Base-by-base conservation (phyloP, 2,113 vertebrate genomes). In the Columbina picui region DNA sequence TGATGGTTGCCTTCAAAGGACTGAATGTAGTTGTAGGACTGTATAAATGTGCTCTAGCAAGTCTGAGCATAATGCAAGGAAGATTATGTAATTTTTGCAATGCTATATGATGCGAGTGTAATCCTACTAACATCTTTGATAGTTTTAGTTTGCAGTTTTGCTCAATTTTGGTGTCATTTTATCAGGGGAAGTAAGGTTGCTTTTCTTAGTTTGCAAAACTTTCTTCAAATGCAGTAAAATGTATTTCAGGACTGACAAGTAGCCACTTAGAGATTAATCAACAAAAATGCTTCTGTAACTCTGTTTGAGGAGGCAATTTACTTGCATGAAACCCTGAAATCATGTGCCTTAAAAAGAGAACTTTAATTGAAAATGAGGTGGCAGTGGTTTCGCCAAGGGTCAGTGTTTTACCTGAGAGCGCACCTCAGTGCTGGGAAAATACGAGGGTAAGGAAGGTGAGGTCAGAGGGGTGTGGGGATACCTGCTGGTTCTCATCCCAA, bases 11-110 rank as follows among this genome's bases (percentile, higher is more conserved):
- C 18, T 45, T 45, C 43, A 45, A 45, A 45, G 43, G 43, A 18
- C 43, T 3, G 43, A 18, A 9, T 45, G 43, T 45, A 19, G 19
- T 45, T 45, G 43, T 45, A 45, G 43, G 43, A 45, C 43, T 45
- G 43, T 45, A 45, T 7, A 45, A 45, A 45, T 19, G 43, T 45
- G 43, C 43, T 45, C 27, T 90, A 26, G 25, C 75, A 96, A 93
- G 78, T 96, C 82, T 89, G n/a, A 96, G 71, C 15, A 92, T 94
- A 96, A 82, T 80, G 67, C 52, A 89, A 87, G 80, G n/a, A 71
- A 89, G 67, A 52, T 95, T 82, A 84, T 94, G 39, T 95, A 84
- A 89, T 63, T 93, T 95, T 89, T 89, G 59, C 68, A 85, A 8
- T 91, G 78, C 47, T 4, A 1, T 52, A 34, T 71, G 23, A 80